Evolutionary conservation across 2,888 invertebrate genomes (phyloP), one percentile per base, ranked within the genome.

Genomic region (Chirona hameri): DNA sequence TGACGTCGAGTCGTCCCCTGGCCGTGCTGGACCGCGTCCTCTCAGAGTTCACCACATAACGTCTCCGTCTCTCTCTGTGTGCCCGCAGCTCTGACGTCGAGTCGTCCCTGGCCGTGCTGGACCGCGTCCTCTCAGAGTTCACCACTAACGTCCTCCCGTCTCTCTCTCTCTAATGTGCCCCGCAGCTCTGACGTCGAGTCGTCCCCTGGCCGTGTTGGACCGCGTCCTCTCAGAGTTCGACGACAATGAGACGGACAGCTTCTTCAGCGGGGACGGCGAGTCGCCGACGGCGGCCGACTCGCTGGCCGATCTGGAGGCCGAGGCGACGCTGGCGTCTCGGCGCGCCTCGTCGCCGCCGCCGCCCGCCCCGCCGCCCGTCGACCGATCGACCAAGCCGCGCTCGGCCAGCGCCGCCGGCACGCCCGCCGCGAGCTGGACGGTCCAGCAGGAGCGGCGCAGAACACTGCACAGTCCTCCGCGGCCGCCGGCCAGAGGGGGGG

Each of bases 211-310:
- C 89, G 91, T 95, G 87, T 90, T 95, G 90, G 95, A 95, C 91
- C 93, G 94, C 88, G 95, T 95, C 89, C 91, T 95, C 89, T 95
- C 95, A 86, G 95, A 95, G 90, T 95, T 95, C 91, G 95, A 95
- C 91, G 95, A 95, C 88, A 90, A 91, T 88, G 91, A 91, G 46
- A 76, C 76, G 39, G 76, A 76, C 76, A 76, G 76, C 76, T 39
- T 46, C 39, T 76, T 76, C 76, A 39, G 39, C 76, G 76, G 46
- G 39, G 76, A 76, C 39, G 76, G 76, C 39, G 76, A 46, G 76
- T 46, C 76, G 24, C 76, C 52, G 52, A 12, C 52, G 52, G 52
- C 52, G 52, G 52, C 52, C 52, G 52, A 76, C 76, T 10, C 5
- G 76, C 76, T 39, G 39, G 39, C 24, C 76, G 72, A 39, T 3